Evolutionary conservation across 2,888 invertebrate genomes (phyloP).

Genomic region (Zygogramma bicolorata): DNA sequence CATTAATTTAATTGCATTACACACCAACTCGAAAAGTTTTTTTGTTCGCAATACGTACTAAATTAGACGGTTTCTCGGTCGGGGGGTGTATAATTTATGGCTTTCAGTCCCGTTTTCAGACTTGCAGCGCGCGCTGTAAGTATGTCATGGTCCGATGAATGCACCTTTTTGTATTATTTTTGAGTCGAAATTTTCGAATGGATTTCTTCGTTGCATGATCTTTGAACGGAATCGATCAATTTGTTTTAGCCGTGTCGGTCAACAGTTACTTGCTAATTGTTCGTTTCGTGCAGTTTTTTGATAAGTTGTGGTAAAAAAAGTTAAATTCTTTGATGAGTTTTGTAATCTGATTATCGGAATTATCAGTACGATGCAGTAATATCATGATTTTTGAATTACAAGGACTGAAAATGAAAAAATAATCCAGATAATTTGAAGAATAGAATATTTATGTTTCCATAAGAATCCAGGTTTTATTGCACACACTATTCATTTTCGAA

Average conservation of each 20-base stretch:
- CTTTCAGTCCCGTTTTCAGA: background rate
- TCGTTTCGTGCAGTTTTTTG: too few species aligned
- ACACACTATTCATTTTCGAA: too few species aligned
- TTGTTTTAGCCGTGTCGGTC: background rate
- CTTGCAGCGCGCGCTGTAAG: background rate
- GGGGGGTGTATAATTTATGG: background rate
- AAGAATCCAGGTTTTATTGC: too few species aligned
- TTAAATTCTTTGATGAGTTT: too few species aligned
- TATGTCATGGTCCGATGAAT: background rate
- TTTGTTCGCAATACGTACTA: background rate
- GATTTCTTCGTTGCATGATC: background rate
- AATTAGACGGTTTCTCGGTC: background rate
- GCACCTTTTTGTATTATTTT: background rate
- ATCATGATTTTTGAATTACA: too few species aligned
- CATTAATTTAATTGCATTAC: background rate
- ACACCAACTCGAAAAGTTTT: background rate
- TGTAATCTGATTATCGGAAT: too few species aligned
- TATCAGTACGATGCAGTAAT: too few species aligned
- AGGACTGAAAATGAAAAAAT: too few species aligned
- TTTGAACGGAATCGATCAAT: background rate
- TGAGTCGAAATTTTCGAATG: background rate
- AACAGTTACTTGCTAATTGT: too few species aligned
- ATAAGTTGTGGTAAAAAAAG: too few species aligned
- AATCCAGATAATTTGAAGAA: too few species aligned
- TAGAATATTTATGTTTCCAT: too few species aligned